These are phyloP conservation scores for Hyperopisus bebe DNA, from an alignment of 2,113 vertebrate genomes.

Conservation along the genomic window DNA sequence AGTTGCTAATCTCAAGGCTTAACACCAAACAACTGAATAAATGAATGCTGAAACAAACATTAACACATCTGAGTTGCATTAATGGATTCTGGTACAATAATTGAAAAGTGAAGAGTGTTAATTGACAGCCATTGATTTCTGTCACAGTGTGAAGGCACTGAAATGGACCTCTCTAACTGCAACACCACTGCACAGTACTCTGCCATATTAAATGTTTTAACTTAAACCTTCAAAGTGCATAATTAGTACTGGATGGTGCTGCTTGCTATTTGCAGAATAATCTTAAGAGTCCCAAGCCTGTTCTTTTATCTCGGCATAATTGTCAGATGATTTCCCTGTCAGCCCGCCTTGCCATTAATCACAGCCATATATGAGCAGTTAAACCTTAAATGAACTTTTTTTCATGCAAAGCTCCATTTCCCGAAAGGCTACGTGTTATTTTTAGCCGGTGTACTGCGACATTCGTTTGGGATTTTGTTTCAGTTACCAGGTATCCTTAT, in stretches of 20 bases:
- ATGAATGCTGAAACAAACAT: not conserved
- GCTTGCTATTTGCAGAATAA: not conserved
- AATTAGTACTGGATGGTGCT: not conserved
- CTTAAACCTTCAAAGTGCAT: not conserved
- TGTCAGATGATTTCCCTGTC: not conserved
- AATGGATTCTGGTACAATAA: not conserved
- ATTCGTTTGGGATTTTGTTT: not conserved
- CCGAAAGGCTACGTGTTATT: not conserved
- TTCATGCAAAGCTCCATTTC: not conserved
- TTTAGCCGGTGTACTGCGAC: not conserved
- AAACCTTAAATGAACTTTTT: conserved; percentile 12
- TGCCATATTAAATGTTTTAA: not conserved
- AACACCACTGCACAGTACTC: not conserved
- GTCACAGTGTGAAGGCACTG: not conserved
- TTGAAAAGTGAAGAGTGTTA: not conserved
- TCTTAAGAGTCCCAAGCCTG: not conserved
- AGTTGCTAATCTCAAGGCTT: not conserved
- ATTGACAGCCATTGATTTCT: not conserved
- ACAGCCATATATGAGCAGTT: not conserved
- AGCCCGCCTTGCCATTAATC: not conserved
- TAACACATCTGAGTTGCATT: not conserved
- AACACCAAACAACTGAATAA: not conserved
- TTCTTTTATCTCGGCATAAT: not conserved
- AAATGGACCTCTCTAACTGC: not conserved
- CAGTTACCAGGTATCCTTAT: not conserved